phyloP scores from a whole-genome alignment of 2,888 invertebrate species.

The Margaritifera margaritifera region DNA sequence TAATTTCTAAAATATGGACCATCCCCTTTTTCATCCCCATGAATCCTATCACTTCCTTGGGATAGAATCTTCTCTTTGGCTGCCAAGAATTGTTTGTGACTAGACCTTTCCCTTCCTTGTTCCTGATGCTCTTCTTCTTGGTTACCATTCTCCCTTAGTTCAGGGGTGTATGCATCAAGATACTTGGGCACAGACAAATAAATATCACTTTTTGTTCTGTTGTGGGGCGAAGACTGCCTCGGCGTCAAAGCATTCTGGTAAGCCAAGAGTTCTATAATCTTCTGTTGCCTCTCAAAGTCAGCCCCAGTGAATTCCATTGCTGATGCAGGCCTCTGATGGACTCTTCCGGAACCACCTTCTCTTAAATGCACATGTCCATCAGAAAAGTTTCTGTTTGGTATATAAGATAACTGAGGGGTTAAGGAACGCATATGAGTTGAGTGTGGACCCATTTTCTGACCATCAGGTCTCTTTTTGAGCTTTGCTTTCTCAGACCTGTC shows the following conservation, averaged over 20 bases:
- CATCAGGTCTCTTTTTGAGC: slow-evolving; percentile 30
- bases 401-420: slow-evolving; percentile 45
- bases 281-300: slow-evolving; percentile 25
- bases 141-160: slow-evolving; percentile 19
- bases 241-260: slow-evolving; percentile 26
- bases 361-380: slow-evolving; percentile 29
- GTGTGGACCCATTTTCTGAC: slow-evolving; percentile 33
- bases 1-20: background rate
- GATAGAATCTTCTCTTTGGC: slow-evolving; percentile 30
- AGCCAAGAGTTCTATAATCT: slow-evolving; percentile 43
- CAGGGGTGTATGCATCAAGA: slow-evolving; percentile 34
- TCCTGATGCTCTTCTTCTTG: slow-evolving; percentile 13
- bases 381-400: slow-evolving; percentile 32
- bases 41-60: slow-evolving; percentile 15
- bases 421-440: slow-evolving; percentile 45
- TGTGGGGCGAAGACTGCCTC: slow-evolving; percentile 30
- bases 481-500: slow-evolving; percentile 27
- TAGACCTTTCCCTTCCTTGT: slow-evolving; percentile 15
- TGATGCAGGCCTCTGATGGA: slow-evolving; percentile 46
- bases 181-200: slow-evolving; percentile 45
- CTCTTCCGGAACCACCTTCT: slow-evolving; percentile 24
- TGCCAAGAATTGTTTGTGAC: slow-evolving; percentile 32
- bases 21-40: slow-evolving; percentile 3
- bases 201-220: slow-evolving; percentile 42
- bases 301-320: slow-evolving; percentile 53